Evolutionary conservation across 2,888 invertebrate genomes (phyloP).

Genomic region (Esperia sulphurella): DNA sequence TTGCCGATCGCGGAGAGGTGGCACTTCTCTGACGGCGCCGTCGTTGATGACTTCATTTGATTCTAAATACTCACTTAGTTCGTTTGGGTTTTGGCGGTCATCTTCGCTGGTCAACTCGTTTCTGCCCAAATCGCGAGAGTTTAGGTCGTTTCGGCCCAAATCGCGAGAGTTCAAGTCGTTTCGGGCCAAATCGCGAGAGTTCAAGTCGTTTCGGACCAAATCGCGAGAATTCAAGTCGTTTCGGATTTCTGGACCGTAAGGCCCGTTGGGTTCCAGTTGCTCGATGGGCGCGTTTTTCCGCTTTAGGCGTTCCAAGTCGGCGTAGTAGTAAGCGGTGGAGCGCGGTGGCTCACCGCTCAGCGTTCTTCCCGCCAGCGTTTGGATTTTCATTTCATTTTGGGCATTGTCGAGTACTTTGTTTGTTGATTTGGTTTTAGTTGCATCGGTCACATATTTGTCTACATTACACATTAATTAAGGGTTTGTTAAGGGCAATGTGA

Average conservation of each 20-base stretch:
- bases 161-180: not conserved
- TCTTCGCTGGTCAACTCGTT: not conserved
- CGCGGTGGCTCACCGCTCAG: constrained; percentile 77
- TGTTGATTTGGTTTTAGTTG: too few species aligned
- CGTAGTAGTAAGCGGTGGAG: constrained; percentile 80
- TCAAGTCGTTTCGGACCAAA: not conserved
- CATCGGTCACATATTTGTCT: too few species aligned
- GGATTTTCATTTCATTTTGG: constrained; percentile 25
- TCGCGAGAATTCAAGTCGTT: not conserved
- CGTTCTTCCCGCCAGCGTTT: constrained; percentile 39
- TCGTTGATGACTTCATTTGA: constrained; percentile 58
- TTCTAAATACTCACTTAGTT: constrained; percentile 66
- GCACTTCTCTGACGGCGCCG: constrained; percentile 51
- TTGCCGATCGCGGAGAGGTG: constrained; percentile 54
- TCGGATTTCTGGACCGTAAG: constrained; percentile 4
- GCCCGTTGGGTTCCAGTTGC: constrained; percentile 8
- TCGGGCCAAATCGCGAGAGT: not conserved
- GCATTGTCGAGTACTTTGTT: not conserved
- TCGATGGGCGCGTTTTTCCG: constrained; percentile 38
- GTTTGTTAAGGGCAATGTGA: too few species aligned
- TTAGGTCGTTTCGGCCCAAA: not conserved
- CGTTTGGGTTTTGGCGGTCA: constrained; percentile 57
- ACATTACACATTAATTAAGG: too few species aligned
- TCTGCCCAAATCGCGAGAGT: not conserved
- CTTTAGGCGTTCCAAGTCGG: constrained; percentile 77